Base-by-base conservation (phyloP, 2,888 invertebrate species). In the Cerceris rybyensis region DNA sequence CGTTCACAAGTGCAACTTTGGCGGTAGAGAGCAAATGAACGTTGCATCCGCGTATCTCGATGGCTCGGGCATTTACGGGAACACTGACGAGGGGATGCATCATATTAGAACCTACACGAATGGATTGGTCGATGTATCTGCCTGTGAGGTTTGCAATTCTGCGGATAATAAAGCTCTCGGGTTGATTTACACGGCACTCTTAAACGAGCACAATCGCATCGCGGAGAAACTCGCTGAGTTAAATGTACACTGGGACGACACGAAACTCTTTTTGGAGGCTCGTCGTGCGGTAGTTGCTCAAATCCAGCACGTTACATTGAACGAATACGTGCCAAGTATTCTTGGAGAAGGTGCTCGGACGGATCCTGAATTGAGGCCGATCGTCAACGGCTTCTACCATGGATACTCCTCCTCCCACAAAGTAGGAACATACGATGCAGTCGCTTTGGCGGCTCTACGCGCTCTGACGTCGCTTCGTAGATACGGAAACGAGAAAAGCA, bases 241-340 rank as follows among this genome's bases (percentile, higher is more conserved):
- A 71, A 97, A 98, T 89, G 94, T 95, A 0, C 96, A 96, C 87
- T 97, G 97, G 97, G 95, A 95, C 75, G 97, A 97, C 88, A 95
- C 96, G 52, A 95, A 94, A 0, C 90, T 97, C 14, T 97, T 96
- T 91, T 93, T 96, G 82, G 97, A 97, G 91, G 94, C 96, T 4
- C 94, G 96, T 65, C 93, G 96, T 60, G 95, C 96, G 11, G 94
- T 97, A 11, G 95, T 96, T 0, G 96, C 97, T 0, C 94, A 96
- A 90, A 95, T 97, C 54, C 97, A 97, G 83, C 97, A 97, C 87
- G 96, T 97, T 70, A 97, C 97, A 0, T 96, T 95, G 90, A 96
- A 96, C 87, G 97, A 97, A 91, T 97, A 96, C 92, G 93, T 97
- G 72, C 97, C 97, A 0, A 95, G 96, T 68, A 93, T 97, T 11